Evolutionary conservation across 30 jellyfish, hydroid and myxozoan species (phyloP).

Genomic region (Hydractinia symbiolongicarpus): DNA sequence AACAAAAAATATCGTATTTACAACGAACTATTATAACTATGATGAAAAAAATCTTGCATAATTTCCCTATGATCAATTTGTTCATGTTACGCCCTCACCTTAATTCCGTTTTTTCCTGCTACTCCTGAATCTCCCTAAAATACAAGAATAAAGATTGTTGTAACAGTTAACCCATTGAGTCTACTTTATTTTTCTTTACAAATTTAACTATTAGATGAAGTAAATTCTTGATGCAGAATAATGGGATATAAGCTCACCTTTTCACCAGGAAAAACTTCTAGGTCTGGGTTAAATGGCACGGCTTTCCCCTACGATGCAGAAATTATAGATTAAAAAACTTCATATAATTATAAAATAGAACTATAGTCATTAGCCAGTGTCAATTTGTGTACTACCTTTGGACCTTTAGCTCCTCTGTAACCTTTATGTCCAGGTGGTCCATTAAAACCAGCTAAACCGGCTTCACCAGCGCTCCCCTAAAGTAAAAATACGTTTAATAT

Average conservation of each 20-base stretch:
- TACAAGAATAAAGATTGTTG: not conserved
- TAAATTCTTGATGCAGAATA: not conserved
- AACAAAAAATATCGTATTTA: not conserved
- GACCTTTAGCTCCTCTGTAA: conserved; percentile 18
- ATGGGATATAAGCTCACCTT: not conserved
- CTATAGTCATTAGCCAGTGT: too few relatives aligned
- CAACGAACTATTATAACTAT: too few relatives aligned
- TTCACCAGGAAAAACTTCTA: conserved; percentile 20
- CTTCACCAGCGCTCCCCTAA: conserved; percentile 26
- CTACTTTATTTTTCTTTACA: not conserved
- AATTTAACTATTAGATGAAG: not conserved
- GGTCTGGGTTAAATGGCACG: conserved; percentile 17
- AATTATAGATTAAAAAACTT: too few relatives aligned
- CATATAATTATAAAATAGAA: too few relatives aligned
- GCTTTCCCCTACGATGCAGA: not conserved
- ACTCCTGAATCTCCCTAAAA: conserved; percentile 28
- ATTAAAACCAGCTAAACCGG: conserved; percentile 24
- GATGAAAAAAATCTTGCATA: too few relatives aligned
- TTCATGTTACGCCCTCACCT: not conserved
- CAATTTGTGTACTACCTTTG: not conserved
- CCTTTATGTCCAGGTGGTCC: conserved; percentile 26
- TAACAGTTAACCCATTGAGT: not conserved
- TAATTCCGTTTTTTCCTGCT: not conserved
- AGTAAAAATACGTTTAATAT: too few relatives aligned
- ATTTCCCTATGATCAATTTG: too few relatives aligned